A percentile compares a stretch with the other conserved stretches of the same genome.
phyloP scores from a whole-genome alignment of 2,888 invertebrate genomes.

The Parthenolecanium corni region DNA sequence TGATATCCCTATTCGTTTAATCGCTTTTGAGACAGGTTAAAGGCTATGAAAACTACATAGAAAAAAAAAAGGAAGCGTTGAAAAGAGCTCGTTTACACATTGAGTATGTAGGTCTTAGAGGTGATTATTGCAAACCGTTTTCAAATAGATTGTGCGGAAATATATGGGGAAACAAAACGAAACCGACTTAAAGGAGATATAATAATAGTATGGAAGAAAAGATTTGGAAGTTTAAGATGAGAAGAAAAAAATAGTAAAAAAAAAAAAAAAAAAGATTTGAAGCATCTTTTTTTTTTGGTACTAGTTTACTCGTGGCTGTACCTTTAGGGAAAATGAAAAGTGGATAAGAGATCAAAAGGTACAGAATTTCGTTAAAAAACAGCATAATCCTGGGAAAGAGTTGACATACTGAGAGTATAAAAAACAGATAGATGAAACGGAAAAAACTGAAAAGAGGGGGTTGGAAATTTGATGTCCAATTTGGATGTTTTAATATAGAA shows the following conservation, averaged over 20 bases:
- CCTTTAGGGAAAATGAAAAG: too few relatives aligned
- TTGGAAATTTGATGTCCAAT: too few relatives aligned
- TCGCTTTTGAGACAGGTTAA: constrained; percentile 26
- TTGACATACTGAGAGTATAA: too few relatives aligned
- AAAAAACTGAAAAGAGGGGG: too few relatives aligned
- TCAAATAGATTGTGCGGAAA: constrained; percentile 26
- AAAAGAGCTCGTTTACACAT: not conserved
- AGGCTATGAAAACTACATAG: constrained; percentile 19
- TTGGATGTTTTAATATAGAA: too few relatives aligned
- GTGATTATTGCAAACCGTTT: constrained; percentile 24
- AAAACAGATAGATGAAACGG: too few relatives aligned
- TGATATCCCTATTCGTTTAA: constrained; percentile 28
- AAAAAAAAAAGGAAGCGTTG: not conserved
- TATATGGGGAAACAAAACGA: not conserved
- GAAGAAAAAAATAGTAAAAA: not conserved
- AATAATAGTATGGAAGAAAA: too few relatives aligned
- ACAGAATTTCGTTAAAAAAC: too few relatives aligned
- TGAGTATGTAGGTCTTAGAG: not conserved
- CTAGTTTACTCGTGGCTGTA: too few relatives aligned
- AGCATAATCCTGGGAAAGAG: too few relatives aligned
- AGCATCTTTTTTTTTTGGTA: not conserved
- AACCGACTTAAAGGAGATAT: not conserved
- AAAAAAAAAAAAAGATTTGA: not conserved
- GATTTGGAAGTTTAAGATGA: too few relatives aligned
- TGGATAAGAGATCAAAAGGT: too few relatives aligned